These are phyloP conservation scores for Idris sp. DNA, from an alignment of 1,140 invertebrate species.

Conservation along the genomic window DNA sequence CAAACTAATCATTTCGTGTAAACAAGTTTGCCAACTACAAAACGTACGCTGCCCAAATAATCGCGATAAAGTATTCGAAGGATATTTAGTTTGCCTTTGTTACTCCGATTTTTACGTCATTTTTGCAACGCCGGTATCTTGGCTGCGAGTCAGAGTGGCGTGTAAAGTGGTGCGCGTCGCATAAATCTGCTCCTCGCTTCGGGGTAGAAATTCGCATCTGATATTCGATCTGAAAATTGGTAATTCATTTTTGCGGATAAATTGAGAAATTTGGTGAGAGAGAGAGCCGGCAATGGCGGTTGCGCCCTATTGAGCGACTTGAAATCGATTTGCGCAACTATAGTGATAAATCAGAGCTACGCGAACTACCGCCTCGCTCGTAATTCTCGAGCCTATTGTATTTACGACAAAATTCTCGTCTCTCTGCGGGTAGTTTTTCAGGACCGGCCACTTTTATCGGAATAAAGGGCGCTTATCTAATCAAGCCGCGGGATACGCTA, in stretches of 20 bases:
- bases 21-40: constrained; percentile 53
- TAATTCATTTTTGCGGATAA: constrained; percentile 56
- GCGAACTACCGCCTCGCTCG: constrained; percentile 63
- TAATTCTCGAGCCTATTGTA: constrained; percentile 69
- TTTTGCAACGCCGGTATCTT: constrained; percentile 8
- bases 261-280: constrained; percentile 58
- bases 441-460: constrained; percentile 59
- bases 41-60: constrained; percentile 28
- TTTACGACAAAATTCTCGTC: constrained; percentile 69
- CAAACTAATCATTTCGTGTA: constrained; percentile 53
- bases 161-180: constrained; percentile 25
- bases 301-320: constrained; percentile 61
- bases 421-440: constrained; percentile 62
- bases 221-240: constrained; percentile 50
- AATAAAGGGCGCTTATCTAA: constrained; percentile 72
- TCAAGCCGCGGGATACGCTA: constrained; percentile 64
- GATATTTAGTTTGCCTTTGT: constrained; percentile 27
- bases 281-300: constrained; percentile 35
- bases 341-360: constrained; percentile 60
- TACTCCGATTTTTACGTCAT: constrained; percentile 18
- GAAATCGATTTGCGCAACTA: constrained; percentile 62
- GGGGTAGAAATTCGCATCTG: constrained; percentile 26
- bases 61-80: constrained; percentile 25
- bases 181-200: constrained; percentile 40
- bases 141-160: constrained; percentile 6